These are phyloP conservation scores for Urocynchramus pylzowi DNA, from an alignment of 2,113 vertebrate genomes.

Conservation along the genomic window DNA sequence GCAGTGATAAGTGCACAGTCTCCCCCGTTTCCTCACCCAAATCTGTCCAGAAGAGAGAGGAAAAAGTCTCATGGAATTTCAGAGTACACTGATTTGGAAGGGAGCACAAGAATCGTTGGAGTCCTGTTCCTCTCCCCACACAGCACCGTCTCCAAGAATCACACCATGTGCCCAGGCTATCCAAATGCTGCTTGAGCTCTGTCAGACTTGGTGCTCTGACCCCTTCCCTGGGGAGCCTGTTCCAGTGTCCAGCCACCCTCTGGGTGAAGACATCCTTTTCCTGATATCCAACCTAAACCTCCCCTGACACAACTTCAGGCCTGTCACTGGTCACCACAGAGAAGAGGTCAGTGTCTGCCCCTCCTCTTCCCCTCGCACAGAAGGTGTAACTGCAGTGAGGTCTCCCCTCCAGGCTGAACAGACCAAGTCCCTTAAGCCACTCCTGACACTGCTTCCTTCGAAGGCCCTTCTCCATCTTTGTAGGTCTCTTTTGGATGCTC, in stretches of 20 bases:
- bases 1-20: not conserved
- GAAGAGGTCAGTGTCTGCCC: fast-evolving
- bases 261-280: not conserved
- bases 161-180: fast-evolving
- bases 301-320: not conserved
- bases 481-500: not conserved
- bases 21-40: not conserved
- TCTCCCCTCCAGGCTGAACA: not conserved
- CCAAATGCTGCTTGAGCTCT: not conserved
- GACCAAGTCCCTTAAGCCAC: fast-evolving
- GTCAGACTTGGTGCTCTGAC: not conserved
- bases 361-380: not conserved
- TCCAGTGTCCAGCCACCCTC: not conserved
- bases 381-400: not conserved
- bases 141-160: fast-evolving
- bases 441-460: fast-evolving
- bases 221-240: not conserved
- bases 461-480: not conserved
- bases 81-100: not conserved
- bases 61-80: not conserved
- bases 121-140: not conserved
- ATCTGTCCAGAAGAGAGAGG: not conserved
- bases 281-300: not conserved
- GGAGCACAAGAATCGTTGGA: not conserved
- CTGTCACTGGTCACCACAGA: not conserved